These are phyloP conservation scores for Aphis craccivora DNA, from an alignment of 1,140 invertebrate species.

Conservation along the genomic window DNA sequence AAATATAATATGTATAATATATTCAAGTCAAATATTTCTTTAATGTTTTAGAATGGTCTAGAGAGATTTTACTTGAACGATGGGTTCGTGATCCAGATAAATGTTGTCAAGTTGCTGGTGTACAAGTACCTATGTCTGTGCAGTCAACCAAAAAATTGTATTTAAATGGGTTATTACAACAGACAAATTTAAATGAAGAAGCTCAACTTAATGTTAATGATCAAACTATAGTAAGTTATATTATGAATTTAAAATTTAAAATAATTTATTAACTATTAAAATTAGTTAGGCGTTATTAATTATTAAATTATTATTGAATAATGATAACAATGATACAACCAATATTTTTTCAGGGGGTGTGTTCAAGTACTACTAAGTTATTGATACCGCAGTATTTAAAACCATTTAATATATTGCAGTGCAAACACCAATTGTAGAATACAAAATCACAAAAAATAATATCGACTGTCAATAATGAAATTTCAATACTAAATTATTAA, in stretches of 20 bases:
- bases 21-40: slow-evolving; percentile 1
- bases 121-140: slow-evolving; percentile 69
- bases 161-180: slow-evolving; percentile 42
- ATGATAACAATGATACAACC: too few species aligned
- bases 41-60: slow-evolving; percentile 72
- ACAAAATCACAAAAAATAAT: too few species aligned
- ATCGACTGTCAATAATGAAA: not conserved
- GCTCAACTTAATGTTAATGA: slow-evolving; percentile 48
- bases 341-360: too few species aligned
- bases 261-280: not conserved
- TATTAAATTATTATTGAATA: not conserved
- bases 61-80: slow-evolving; percentile 73
- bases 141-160: slow-evolving; percentile 47
- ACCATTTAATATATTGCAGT: too few species aligned
- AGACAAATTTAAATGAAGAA: slow-evolving; percentile 47
- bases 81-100: slow-evolving; percentile 75
- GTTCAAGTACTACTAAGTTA: too few species aligned
- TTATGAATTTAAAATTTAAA: not conserved
- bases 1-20: not conserved
- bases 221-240: slow-evolving; percentile 48
- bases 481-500: not conserved
- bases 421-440: too few species aligned
- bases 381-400: too few species aligned
- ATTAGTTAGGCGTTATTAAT: not conserved
- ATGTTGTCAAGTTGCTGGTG: slow-evolving; percentile 75